Conservation (phyloP, 2,888 invertebrate species). For the Parapristionchus giblindavisi region DNA sequence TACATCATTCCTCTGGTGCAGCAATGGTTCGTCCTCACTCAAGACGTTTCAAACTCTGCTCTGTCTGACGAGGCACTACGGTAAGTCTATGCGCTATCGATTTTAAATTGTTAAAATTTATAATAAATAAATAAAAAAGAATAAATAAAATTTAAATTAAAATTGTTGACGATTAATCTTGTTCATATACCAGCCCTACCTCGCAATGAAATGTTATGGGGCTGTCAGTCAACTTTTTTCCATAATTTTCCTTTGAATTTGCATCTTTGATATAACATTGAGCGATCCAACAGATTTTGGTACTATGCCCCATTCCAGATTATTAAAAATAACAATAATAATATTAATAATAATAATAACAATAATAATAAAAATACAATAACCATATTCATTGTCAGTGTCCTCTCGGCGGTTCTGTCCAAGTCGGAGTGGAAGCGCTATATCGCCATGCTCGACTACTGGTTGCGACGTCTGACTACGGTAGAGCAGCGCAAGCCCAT, state of each 20-base stretch:
- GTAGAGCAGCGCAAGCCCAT: slow-evolving; percentile 79
- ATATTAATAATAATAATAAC: background rate
- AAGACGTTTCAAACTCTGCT: background rate
- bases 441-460: slow-evolving; percentile 82
- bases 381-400: slow-evolving; percentile 39
- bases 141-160: too few relatives aligned
- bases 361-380: background rate
- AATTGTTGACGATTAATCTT: too few relatives aligned
- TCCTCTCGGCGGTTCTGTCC: slow-evolving; percentile 47
- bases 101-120: background rate
- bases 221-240: too few relatives aligned
- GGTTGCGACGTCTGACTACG: slow-evolving; percentile 81
- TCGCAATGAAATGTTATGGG: too few relatives aligned
- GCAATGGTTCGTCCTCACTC: slow-evolving; percentile 77
- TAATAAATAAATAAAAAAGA: too few relatives aligned
- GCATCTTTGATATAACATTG: too few relatives aligned
- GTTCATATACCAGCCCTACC: too few relatives aligned
- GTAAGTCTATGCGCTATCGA: background rate
- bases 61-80: slow-evolving; percentile 33
- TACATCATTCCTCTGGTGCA: slow-evolving; percentile 86
- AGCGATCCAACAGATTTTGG: too few relatives aligned
- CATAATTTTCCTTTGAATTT: too few relatives aligned
- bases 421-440: slow-evolving; percentile 71
- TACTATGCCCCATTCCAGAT: too few relatives aligned
- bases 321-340: too few relatives aligned